phyloP scores from a whole-genome alignment of 1,140 invertebrate genomes.

The Platorchestia sp. region DNA sequence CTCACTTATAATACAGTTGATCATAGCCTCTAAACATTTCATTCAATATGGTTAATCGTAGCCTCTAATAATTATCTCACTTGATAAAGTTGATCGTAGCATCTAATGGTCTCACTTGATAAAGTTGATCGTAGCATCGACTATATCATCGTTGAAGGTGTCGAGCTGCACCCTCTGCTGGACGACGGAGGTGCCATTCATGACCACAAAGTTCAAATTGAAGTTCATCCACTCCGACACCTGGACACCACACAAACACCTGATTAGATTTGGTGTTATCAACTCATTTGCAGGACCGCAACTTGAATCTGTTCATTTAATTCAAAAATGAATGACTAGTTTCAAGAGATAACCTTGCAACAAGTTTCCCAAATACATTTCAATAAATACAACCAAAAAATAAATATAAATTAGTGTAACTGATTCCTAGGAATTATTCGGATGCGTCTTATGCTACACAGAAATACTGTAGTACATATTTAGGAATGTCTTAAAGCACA shows the following conservation, averaged over 20 bases:
- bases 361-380: background rate
- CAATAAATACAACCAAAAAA: too few relatives aligned
- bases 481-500: too few relatives aligned
- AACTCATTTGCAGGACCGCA: background rate
- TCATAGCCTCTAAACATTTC: too few relatives aligned
- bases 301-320: background rate
- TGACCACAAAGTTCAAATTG: conserved; percentile 70
- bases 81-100: too few relatives aligned
- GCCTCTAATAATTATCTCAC: too few relatives aligned
- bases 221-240: conserved; percentile 64
- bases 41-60: too few relatives aligned
- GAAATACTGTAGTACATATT: too few relatives aligned
- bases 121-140: conserved; percentile 67
- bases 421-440: too few relatives aligned
- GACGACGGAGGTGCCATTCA: conserved; percentile 68
- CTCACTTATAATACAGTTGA: too few relatives aligned
- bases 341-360: background rate
- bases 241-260: background rate
- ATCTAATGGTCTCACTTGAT: conserved; percentile 59
- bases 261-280: background rate
- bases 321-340: background rate
- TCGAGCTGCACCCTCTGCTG: conserved; percentile 69
- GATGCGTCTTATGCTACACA: too few relatives aligned
- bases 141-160: conserved; percentile 68
- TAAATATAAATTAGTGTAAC: too few relatives aligned